Evolutionary conservation across 1,140 invertebrate species (phyloP), one percentile per base, ranked within the genome.

Genomic region (Drosophila serrata): DNA sequence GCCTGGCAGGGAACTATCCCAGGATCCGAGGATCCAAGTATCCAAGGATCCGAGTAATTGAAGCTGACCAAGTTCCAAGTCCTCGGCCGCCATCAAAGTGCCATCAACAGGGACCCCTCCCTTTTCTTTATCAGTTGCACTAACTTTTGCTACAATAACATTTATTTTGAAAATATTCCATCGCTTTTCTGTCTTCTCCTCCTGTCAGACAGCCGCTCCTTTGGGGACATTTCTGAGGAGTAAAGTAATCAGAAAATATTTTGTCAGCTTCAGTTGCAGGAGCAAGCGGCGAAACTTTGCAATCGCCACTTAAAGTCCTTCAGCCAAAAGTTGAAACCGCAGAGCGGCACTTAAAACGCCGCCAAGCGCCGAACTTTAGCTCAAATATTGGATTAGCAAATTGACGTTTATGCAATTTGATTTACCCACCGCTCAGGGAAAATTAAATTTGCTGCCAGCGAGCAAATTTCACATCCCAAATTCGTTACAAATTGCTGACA

Each of bases 401-500:
- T 88, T 88, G 84, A 90, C 84, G 82, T 90, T 87, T 88, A 88
- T 87, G 82, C 82, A 88, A 88, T 88, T 88, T 81, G 81, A 85
- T 85, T 85, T 74, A 68, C 40, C 55, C 73, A 80, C 77, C 82
- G 77, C 81, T 81, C 77, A 31, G 70, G 51, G 64, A 42, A 85
- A 85, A 85, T 85, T 85, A 69, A 85, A 85, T 85, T 85, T 80
- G 35, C 73, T 57, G 37, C 68, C 68, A 35, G 67, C 70, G 56
- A 84, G 73, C 82, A 79, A 79, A 79, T 87, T 82, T 87, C 64
- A 75, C 69, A 81, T 40, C 68, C 59, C 45, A 87, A 82, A 88
- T 90, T 88, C 79, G 84, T 84, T 84, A 90, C 81, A 88, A 88
- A 85, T 85, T 85, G 81, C 82, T 77, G 76, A 65, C 60, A 88